Conservation (phyloP, 2,113 vertebrate species). For the Callipepla californica region DNA sequence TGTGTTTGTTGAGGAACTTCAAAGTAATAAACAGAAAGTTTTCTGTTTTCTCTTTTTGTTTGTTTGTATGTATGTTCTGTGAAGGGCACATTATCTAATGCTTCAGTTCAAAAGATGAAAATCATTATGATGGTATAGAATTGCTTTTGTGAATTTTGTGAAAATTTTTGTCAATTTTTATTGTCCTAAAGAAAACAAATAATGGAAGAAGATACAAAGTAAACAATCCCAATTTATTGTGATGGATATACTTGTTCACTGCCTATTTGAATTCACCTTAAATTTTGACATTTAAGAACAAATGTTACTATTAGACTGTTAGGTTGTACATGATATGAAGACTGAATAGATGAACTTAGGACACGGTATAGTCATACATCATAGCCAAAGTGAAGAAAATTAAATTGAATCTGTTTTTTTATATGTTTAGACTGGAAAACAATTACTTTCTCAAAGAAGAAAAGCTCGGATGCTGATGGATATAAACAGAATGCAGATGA, state of each 20-base stretch:
- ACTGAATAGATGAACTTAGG: slow-evolving; percentile 9
- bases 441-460: not conserved
- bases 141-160: not conserved
- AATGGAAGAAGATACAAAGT: not conserved
- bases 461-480: not conserved
- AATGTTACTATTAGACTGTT: not conserved
- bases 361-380: slow-evolving; percentile 9
- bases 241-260: slow-evolving; percentile 20
- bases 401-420: not conserved
- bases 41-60: not conserved
- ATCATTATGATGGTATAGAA: not conserved
- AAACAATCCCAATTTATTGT: slow-evolving; percentile 25
- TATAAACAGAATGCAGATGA: not conserved
- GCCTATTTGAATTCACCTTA: slow-evolving; percentile 11
- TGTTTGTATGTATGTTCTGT: not conserved
- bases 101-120: not conserved
- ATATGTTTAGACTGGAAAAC: not conserved
- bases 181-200: not conserved
- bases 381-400: slow-evolving; percentile 38
- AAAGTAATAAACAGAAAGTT: not conserved
- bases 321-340: not conserved
- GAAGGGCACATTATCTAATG: not conserved
- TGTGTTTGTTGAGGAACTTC: not conserved
- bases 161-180: not conserved
- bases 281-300: slow-evolving; percentile 39